Evolutionary conservation across 37 sponge, comb jelly and placozoan genomes (phyloP), one percentile per base, ranked within the genome.

Genomic region (Eunapius fragilis): DNA sequence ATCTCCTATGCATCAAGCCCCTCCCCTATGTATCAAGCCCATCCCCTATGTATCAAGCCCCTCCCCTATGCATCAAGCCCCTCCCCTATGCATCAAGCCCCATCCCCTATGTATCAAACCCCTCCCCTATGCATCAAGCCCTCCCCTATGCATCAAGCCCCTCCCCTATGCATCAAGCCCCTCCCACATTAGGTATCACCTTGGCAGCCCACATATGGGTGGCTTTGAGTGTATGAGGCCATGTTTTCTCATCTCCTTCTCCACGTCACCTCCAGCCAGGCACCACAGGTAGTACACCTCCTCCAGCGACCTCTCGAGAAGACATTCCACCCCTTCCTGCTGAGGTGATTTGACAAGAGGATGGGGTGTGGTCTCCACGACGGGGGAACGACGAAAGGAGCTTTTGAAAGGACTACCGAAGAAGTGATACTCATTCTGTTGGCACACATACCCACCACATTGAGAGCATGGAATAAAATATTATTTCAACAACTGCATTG

Each of bases 281-380:
- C 85, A 91, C 99, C 99, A 99, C 78, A 93, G 74, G 68, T 93
- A 95, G 83, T 94, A 97, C 68, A 99, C 95, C 71, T 99, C 99
- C 50, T 84, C 73, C 71, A 91, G 69, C 5, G 82, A 79, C 3
- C 93, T 67, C 72, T 91, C 91, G 2, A 28, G 22, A 25, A 94
- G 74, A 47, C 78, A 79, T 48, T 83, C 87, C 72, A 27, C 82
- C 73, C 67, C 73, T 45, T 28, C 76, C 48, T 7, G 23, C 68
- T 71, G 68, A 32, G 25, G 36, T 37, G 67, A 24, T 77, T 35
- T 41, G 38, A 30, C 71, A 11, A n/a, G 38, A 22, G 81, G 50
- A 25, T n/a, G 6, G 24, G 82, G 25, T 6, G 23, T 31, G 72
- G 23, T 24, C 69, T 74, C 49, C n/a, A 50, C 4, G 37, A 38